Conservation (phyloP, 2,113 vertebrate species). For the Leucosticte australis region DNA sequence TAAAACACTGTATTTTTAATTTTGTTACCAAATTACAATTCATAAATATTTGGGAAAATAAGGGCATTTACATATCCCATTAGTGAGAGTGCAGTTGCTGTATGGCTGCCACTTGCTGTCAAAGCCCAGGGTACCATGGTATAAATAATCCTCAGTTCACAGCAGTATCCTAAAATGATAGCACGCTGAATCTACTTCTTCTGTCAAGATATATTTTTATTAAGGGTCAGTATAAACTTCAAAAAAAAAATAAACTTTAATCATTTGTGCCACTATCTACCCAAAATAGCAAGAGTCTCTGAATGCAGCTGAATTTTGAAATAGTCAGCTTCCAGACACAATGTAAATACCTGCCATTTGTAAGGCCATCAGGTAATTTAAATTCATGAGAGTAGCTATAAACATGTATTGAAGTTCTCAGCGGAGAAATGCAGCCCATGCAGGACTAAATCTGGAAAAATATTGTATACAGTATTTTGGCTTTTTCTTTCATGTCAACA, state of each 20-base stretch:
- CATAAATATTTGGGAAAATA: conserved; percentile 17
- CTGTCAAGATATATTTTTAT: conserved; percentile 20
- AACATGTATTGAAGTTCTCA: background rate
- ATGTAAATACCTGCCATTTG: background rate
- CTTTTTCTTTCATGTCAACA: background rate
- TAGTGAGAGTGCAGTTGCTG: background rate
- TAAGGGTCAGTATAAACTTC: conserved; percentile 21
- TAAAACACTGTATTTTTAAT: background rate
- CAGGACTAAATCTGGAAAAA: background rate
- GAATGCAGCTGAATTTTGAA: background rate
- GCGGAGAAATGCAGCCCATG: background rate
- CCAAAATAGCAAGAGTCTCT: background rate
- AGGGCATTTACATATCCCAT: background rate
- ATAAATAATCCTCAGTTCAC: background rate
- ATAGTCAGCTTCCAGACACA: conserved; percentile 5
- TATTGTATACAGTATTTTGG: background rate
- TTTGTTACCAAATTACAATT: background rate
- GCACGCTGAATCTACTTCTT: background rate
- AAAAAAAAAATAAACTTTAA: background rate
- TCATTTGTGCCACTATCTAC: background rate
- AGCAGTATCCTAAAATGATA: background rate
- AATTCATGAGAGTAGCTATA: conserved; percentile 8
- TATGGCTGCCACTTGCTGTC: background rate
- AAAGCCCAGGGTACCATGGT: background rate
- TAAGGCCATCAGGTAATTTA: conserved; percentile 2